A percentile compares a stretch with the other conserved stretches of the same genome.
Conservation (phyloP, 2,797 vertebrate species). For the Brachymystax lenok region DNA sequence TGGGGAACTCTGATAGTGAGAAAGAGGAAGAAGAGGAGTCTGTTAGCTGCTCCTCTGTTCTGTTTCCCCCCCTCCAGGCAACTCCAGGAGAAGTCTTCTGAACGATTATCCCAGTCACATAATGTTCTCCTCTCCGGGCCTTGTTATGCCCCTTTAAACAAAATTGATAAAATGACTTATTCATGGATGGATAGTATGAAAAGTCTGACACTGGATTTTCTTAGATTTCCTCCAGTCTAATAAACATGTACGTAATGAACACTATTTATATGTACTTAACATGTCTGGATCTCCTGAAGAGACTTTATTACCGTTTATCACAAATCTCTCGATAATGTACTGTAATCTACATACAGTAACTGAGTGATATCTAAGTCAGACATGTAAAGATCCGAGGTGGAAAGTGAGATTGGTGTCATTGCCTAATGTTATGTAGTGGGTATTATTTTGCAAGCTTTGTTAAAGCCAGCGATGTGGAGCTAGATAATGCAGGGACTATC, state of each 20-base stretch:
- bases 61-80: constrained; percentile 72
- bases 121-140: constrained; percentile 76
- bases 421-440: constrained; percentile 36
- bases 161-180: constrained; percentile 83
- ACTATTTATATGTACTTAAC: constrained; percentile 58
- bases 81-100: constrained; percentile 75
- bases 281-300: constrained; percentile 36
- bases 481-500: constrained; percentile 40
- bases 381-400: background rate
- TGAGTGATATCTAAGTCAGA: constrained; percentile 16
- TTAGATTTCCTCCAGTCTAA: constrained; percentile 59
- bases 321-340: background rate
- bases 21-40: constrained; percentile 46
- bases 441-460: constrained; percentile 29
- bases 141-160: constrained; percentile 76
- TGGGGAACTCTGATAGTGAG: constrained; percentile 67
- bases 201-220: constrained; percentile 68
- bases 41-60: constrained; percentile 60
- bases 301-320: constrained; percentile 18
- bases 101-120: constrained; percentile 81
- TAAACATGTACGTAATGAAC: constrained; percentile 61
- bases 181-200: constrained; percentile 64
- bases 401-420: constrained; percentile 5
- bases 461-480: constrained; percentile 33
- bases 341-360: background rate